Base-by-base conservation (phyloP, 2,888 invertebrate species). In the Chrysolina haemoptera region DNA sequence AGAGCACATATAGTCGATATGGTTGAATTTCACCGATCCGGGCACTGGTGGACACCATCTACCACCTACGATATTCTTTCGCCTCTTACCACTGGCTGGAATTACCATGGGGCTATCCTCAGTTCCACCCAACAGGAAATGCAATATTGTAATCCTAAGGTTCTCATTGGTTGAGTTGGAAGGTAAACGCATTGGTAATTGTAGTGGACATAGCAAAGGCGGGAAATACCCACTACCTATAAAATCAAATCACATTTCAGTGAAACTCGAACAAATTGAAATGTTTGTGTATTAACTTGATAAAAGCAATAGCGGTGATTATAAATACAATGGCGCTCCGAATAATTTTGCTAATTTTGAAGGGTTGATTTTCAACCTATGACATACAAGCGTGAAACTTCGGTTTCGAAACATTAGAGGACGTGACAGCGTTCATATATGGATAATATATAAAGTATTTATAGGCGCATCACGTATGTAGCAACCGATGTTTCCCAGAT, bases 401-500 rank as follows among this genome's bases (percentile, higher is more conserved):
- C 69, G 71, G 71, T 68, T 67, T 43, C 59, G 71, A 55, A 65
- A 59, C 67, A 66, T 71, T 74, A 43, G 59, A 71, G 66, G 35
- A 74, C 74, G 74, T 81, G 81, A 80, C 79, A 79, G 79, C 76
- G 81, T 80, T 81, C 82, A 82, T 81, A 82, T 81, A 83, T 83
- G 78, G 81, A 82, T 82, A 82, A 82, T 80, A 82, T 83, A 82
- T 84, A 81, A 81, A 81, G 83, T 84, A 84, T 85, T 85, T 85
- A 84, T 82, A 84, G 79, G 82, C 84, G 76, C 82, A 84, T 85
- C 85, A 86, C 86, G 86, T 85, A 82, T 83, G 79, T 76, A 76
- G 84, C 84, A 85, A 85, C 85, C 83, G 85, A 82, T 86, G 86
- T 84, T 84, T 81, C 81, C 80, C 85, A 85, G 82, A 84, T 83